Conservation (phyloP, 2,113 vertebrate genomes). For the Rhinopomastus cyanomelas region DNA sequence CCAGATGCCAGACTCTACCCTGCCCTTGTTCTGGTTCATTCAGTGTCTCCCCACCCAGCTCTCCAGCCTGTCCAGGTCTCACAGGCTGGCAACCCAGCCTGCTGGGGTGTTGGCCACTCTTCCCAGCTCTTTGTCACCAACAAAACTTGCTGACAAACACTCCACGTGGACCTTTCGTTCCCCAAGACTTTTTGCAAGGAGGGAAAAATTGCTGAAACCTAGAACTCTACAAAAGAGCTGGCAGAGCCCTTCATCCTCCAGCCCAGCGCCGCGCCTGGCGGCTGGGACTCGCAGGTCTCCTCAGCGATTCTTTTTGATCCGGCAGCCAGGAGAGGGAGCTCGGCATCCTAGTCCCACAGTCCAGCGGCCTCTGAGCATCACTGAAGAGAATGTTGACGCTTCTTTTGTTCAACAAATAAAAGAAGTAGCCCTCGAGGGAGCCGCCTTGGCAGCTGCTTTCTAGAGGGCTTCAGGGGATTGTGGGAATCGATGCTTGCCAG, state of each 20-base stretch:
- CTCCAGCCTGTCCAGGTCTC: too few species aligned
- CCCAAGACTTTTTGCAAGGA: too few species aligned
- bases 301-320: slow-evolving; percentile 40
- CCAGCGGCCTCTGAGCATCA: not conserved
- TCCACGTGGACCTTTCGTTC: too few species aligned
- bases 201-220: accelerated
- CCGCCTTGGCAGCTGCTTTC: slow-evolving; percentile 54
- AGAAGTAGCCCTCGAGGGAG: slow-evolving; percentile 57
- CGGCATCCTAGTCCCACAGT: slow-evolving; percentile 6
- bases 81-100: too few species aligned
- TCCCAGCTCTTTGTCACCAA: too few species aligned
- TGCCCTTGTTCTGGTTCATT: too few species aligned
- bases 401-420: slow-evolving; percentile 69
- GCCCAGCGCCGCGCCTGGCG: not conserved
- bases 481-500: slow-evolving; percentile 54
- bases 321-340: slow-evolving; percentile 68
- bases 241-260: not conserved
- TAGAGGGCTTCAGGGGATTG: slow-evolving; percentile 48
- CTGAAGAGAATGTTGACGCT: slow-evolving; percentile 43
- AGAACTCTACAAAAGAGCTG: not conserved
- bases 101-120: too few species aligned
- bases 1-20: too few species aligned
- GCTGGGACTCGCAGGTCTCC: not conserved
- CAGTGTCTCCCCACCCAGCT: too few species aligned
- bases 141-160: too few species aligned